These are phyloP conservation scores for Philaenus spumarius DNA, from an alignment of 1,140 invertebrate species.

Conservation along the genomic window DNA sequence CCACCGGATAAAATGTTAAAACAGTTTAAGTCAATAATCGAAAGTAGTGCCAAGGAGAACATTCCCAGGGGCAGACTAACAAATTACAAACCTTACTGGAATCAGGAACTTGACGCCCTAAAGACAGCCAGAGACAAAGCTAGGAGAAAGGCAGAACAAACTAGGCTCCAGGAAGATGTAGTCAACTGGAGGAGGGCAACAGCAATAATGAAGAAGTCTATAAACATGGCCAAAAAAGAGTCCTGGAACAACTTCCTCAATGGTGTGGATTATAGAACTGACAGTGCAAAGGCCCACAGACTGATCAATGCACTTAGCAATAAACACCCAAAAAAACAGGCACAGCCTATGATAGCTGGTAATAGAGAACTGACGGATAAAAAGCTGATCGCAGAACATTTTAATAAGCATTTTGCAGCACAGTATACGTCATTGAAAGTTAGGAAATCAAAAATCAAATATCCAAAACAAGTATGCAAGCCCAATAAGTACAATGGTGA, in stretches of 20 bases:
- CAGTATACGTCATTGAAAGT: not conserved
- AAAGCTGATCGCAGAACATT: not conserved
- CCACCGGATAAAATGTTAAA: not conserved
- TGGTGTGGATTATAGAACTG: not conserved
- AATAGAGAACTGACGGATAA: not conserved
- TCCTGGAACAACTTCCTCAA: not conserved
- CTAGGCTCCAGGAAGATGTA: not conserved
- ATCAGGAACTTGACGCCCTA: not conserved
- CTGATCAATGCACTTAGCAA: not conserved
- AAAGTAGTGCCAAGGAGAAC: not conserved
- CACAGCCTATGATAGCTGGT: not conserved
- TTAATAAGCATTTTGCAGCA: not conserved
- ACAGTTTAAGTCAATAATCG: not conserved
- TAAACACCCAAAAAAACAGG: not conserved
- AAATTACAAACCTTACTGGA: not conserved
- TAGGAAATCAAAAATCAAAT: not conserved
- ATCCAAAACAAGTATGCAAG: not conserved
- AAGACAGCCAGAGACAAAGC: not conserved
- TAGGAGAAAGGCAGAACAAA: not conserved
- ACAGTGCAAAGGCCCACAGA: not conserved
- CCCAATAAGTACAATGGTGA: not conserved
- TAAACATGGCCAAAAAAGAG: not conserved
- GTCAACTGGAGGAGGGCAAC: not conserved
- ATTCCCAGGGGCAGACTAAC: not conserved
- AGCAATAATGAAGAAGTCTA: not conserved